Base-by-base conservation (phyloP, 2,888 invertebrate species). In the Rugalucina vietnamica region DNA sequence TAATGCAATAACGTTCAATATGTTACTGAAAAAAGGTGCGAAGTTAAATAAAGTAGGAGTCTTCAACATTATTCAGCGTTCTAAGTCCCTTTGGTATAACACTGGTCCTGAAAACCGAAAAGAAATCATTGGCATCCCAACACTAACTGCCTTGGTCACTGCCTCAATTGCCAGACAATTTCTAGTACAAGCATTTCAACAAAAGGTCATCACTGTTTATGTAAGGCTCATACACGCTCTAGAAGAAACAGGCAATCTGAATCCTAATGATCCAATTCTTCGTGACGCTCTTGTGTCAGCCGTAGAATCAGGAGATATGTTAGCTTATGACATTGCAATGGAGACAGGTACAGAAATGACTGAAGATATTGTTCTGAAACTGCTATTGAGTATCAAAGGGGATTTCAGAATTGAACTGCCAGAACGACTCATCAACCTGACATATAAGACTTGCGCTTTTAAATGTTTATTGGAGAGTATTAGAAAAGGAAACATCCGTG, bases 1-100 rank as follows among this genome's bases (percentile, higher is more conserved):
- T 18, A 75, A 75, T 37, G 29, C 27, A 12, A 24, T 49, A 10
- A 54, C 60, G 75, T 75, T 34, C 60, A 75, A 75, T 60, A 37
- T 60, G 27, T 18, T 75, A 2, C 34, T 29, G 24, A 75, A 75
- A 37, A 75, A 75, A 36, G 75, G 75, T 3, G 65, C 65, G 1
- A 65, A 18, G 34, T 34, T 65, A 34, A 29, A 32, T 34, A 10
- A 18, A 34, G 8, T 3, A 5, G 65, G 65, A 34, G 4, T 65
- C 21, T 34, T 65, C 34, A 65, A 65, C 14, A 27, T 65, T 21
- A 65, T 65, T n/a, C 18, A 34, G 34, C 32, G 34, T 18, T 65
- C 34, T 18, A 65, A 18, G 21, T 32, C 65, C 18, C 21, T 65
- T 14, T 34, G 32, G 4, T 65, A 65, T 65, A 3, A 18, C 21